phyloP scores from a whole-genome alignment of 1,140 invertebrate species.

The Teleopsis dalmanni region DNA sequence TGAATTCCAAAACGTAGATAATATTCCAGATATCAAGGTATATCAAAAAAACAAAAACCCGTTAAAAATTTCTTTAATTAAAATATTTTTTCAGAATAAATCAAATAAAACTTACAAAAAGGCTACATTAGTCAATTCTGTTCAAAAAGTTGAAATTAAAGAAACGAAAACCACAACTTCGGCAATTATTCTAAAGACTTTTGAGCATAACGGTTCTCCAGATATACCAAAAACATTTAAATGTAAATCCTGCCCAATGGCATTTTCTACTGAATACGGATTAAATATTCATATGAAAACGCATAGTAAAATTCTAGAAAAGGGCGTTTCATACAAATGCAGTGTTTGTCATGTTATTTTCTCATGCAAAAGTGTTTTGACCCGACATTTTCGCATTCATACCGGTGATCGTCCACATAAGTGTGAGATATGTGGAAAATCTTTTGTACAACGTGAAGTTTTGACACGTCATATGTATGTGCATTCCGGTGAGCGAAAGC shows the following conservation, averaged over 20 bases:
- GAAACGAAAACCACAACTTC: no score
- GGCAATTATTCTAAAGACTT: no score
- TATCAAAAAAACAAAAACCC: no score
- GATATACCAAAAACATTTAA: constrained; percentile 48
- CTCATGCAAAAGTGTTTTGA: constrained; percentile 68
- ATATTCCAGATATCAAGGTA: no score
- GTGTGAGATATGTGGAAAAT: constrained; percentile 62
- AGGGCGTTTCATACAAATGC: constrained; percentile 46
- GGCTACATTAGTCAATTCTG: no score
- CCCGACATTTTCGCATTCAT: constrained; percentile 69
- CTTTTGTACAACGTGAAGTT: constrained; percentile 72
- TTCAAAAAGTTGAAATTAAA: no score
- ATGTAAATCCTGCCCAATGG: constrained; percentile 51
- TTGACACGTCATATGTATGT: constrained; percentile 75
- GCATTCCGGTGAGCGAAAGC: constrained; percentile 76
- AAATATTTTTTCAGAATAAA: no score
- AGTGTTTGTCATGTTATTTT: constrained; percentile 71
- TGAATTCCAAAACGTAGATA: no score
- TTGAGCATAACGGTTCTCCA: constrained; percentile 10
- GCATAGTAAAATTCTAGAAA: constrained; percentile 53
- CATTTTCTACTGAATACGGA: constrained; percentile 50
- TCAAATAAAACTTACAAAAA: no score
- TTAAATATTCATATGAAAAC: constrained; percentile 54
- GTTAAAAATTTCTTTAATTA: no score
- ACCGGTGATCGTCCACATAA: constrained; percentile 69